phyloP scores from a whole-genome alignment of 2,888 invertebrate species.

The Eucera pruinosa region DNA sequence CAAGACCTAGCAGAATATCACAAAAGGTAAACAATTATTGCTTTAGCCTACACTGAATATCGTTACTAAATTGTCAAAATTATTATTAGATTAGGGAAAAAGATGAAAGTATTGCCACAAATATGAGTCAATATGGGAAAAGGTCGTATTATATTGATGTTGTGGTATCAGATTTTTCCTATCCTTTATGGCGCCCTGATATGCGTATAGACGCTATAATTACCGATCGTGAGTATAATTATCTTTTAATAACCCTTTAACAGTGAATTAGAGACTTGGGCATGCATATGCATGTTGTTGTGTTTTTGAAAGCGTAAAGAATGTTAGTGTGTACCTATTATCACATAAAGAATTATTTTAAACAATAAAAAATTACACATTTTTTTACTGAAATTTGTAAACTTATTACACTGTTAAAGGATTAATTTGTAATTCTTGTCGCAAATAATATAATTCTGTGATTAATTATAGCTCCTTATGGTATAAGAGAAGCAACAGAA shows the following conservation, averaged over 20 bases:
- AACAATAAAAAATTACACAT: too few species aligned
- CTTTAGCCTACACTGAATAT: background rate
- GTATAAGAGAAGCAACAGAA: conserved; percentile 96
- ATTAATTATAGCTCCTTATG: conserved; percentile 94
- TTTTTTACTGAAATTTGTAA: too few species aligned
- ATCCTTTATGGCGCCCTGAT: conserved; percentile 90
- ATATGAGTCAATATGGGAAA: conserved; percentile 95
- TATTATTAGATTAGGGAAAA: conserved; percentile 87
- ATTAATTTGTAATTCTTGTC: background rate
- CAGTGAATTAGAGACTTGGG: too few species aligned
- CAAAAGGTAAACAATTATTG: conserved; percentile 87
- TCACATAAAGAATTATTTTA: too few species aligned
- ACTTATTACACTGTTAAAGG: too few species aligned
- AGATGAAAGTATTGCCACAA: conserved; percentile 95
- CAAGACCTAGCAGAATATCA: conserved; percentile 91
- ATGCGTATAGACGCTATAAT: conserved; percentile 95
- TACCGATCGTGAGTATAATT: conserved; percentile 93
- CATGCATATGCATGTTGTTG: too few species aligned
- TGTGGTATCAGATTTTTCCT: conserved; percentile 95
- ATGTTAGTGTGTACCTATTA: too few species aligned
- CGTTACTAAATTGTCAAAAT: conserved; percentile 7
- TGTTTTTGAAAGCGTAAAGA: too few species aligned
- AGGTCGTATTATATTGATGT: conserved; percentile 92
- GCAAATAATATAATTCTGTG: conserved; percentile 3
- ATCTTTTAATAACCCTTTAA: too few species aligned